A percentile compares a stretch with the other conserved stretches of the same genome.
These are phyloP conservation scores for Herpailurus yagouaroundi DNA, from an alignment of 2,113 vertebrate genomes.

Conservation along the genomic window DNA sequence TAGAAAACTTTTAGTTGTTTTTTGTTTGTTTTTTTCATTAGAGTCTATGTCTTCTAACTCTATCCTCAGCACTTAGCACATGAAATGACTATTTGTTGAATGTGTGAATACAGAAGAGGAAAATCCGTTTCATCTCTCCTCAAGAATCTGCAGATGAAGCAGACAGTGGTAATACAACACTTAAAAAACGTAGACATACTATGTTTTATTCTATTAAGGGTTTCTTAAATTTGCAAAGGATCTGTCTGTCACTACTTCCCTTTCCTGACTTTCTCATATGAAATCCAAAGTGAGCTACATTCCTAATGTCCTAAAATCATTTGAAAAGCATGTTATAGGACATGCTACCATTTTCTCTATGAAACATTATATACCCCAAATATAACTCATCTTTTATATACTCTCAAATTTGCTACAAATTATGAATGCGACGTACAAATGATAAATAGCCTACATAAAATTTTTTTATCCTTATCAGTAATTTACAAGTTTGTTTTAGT, in stretches of 20 bases:
- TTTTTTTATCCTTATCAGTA: neutral
- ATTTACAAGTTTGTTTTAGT: slow-evolving; percentile 4
- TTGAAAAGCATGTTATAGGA: neutral
- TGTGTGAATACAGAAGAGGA: neutral
- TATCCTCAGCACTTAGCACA: neutral
- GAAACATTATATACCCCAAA: neutral
- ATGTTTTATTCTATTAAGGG: neutral
- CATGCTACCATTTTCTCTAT: neutral
- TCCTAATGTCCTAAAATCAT: neutral
- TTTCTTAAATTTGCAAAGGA: slow-evolving; percentile 19
- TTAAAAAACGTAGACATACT: neutral
- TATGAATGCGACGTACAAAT: neutral
- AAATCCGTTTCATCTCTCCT: slow-evolving; percentile 10
- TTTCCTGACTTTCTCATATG: neutral
- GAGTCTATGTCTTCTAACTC: neutral
- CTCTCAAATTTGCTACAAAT: neutral
- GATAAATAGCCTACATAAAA: neutral
- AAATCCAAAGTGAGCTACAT: neutral
- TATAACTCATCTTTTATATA: slow-evolving; percentile 26
- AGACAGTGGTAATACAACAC: neutral
- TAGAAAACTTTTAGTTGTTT: neutral
- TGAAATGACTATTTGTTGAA: neutral
- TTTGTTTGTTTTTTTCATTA: neutral
- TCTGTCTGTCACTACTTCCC: neutral
- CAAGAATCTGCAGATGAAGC: neutral